Conservation (phyloP, 2,888 invertebrate species). For the Philopedon plagiatum region DNA sequence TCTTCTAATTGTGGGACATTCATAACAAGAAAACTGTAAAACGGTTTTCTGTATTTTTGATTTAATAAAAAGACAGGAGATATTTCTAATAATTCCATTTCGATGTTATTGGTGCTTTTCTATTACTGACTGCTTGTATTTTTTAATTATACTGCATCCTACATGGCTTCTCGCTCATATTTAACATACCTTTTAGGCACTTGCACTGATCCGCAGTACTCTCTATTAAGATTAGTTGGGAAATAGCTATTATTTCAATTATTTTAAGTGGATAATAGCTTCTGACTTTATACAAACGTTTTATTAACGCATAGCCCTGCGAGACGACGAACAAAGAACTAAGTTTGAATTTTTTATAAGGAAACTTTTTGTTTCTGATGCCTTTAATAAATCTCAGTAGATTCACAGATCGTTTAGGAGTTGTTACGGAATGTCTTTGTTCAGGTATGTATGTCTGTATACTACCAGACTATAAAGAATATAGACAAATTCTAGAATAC, state of each 20-base stretch:
- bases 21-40: too few species aligned
- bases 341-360: slow-evolving; percentile 26
- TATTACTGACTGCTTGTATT: background rate
- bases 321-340: slow-evolving; percentile 33
- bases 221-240: slow-evolving; percentile 57
- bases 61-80: too few species aligned
- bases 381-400: background rate
- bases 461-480: too few species aligned
- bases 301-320: slow-evolving; percentile 44
- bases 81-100: too few species aligned
- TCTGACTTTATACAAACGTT: slow-evolving; percentile 53
- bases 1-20: too few species aligned
- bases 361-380: slow-evolving; percentile 20
- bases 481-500: too few species aligned
- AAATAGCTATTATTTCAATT: slow-evolving; percentile 58
- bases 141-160: slow-evolving; percentile 3
- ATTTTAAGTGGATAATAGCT: slow-evolving; percentile 59
- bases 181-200: slow-evolving; percentile 43
- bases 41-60: too few species aligned
- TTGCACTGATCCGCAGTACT: slow-evolving; percentile 49
- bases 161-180: slow-evolving; percentile 17
- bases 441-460: too few species aligned
- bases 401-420: too few species aligned
- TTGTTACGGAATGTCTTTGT: too few species aligned
- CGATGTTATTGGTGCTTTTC: background rate